Conservation (phyloP, 2,888 invertebrate genomes). For the Caenorhabditis sp. region DNA sequence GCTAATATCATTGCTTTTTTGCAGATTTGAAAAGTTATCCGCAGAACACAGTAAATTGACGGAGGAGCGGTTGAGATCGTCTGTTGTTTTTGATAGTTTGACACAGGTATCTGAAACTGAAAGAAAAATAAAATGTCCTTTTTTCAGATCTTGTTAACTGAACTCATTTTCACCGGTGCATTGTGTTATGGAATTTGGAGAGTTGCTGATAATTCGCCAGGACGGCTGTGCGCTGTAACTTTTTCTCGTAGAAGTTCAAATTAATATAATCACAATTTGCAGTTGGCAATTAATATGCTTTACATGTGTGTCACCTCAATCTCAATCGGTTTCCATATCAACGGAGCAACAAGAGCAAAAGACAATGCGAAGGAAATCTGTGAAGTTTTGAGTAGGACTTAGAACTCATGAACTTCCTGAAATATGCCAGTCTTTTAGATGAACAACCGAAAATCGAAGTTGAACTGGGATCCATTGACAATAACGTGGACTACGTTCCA, state of each 20-base stretch:
- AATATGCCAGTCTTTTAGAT: slow-evolving; percentile 39
- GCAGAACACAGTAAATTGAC: slow-evolving; percentile 71
- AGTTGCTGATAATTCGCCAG: slow-evolving; percentile 74
- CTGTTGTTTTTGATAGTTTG: slow-evolving; percentile 76
- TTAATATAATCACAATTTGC: background rate
- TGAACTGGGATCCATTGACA: slow-evolving; percentile 56
- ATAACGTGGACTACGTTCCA: slow-evolving; percentile 57
- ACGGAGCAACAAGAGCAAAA: slow-evolving; percentile 73
- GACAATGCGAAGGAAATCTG: slow-evolving; percentile 73
- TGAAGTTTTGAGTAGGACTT: slow-evolving; percentile 66
- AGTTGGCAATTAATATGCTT: slow-evolving; percentile 76
- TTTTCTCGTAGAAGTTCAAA: background rate
- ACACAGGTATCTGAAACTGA: slow-evolving; percentile 74
- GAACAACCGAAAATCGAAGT: slow-evolving; percentile 64
- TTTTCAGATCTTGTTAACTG: slow-evolving; percentile 74
- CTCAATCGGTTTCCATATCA: slow-evolving; percentile 77
- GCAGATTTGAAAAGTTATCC: slow-evolving; percentile 72
- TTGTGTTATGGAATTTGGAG: slow-evolving; percentile 77
- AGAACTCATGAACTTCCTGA: background rate
- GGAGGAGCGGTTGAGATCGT: slow-evolving; percentile 75
- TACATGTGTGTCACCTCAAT: slow-evolving; percentile 78
- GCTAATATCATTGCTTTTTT: too few species aligned
- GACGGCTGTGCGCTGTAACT: slow-evolving; percentile 72
- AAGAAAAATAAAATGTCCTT: too few species aligned
- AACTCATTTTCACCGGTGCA: slow-evolving; percentile 77